phyloP scores from a whole-genome alignment of 2,888 invertebrate genomes.

The Polyommatus icarus region DNA sequence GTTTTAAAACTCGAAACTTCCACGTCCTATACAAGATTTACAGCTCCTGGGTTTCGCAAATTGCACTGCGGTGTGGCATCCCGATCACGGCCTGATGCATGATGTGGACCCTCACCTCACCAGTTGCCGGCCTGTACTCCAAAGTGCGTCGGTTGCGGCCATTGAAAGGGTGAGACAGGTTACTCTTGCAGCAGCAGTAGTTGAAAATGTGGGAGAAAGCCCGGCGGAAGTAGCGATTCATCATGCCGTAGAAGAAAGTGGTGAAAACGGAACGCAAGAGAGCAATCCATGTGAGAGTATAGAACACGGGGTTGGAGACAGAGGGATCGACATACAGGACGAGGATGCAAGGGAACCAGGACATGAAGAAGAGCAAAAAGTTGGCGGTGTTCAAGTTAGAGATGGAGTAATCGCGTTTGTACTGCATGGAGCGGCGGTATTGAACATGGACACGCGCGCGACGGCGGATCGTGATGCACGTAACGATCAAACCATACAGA shows the following conservation, averaged over 20 bases:
- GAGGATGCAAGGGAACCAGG: conserved; percentile 86
- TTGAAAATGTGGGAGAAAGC: conserved; percentile 87
- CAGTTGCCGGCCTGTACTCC: conserved; percentile 67
- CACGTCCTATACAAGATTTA: conserved; percentile 13
- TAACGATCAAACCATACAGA: conserved; percentile 74
- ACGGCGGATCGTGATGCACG: conserved; percentile 73
- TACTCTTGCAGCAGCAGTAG: conserved; percentile 89
- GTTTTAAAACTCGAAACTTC: background rate
- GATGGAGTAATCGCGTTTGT: conserved; percentile 82
- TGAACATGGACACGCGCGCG: conserved; percentile 73
- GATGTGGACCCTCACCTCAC: conserved; percentile 87
- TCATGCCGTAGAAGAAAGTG: conserved; percentile 80
- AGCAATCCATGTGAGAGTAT: conserved; percentile 85
- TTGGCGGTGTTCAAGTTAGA: conserved; percentile 83
- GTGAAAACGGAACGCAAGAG: conserved; percentile 85
- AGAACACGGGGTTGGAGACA: conserved; percentile 78
- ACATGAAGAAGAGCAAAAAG: conserved; percentile 81
- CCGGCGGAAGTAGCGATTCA: conserved; percentile 85
- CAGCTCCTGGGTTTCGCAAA: conserved; percentile 48
- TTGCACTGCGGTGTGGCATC: conserved; percentile 70
- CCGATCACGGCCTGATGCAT: conserved; percentile 62
- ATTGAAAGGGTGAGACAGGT: conserved; percentile 82
- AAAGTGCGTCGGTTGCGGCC: conserved; percentile 75
- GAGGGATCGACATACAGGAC: conserved; percentile 76
- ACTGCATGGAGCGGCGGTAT: conserved; percentile 83